Conservation (phyloP, 2,113 vertebrate species). For the Rana temporaria region DNA sequence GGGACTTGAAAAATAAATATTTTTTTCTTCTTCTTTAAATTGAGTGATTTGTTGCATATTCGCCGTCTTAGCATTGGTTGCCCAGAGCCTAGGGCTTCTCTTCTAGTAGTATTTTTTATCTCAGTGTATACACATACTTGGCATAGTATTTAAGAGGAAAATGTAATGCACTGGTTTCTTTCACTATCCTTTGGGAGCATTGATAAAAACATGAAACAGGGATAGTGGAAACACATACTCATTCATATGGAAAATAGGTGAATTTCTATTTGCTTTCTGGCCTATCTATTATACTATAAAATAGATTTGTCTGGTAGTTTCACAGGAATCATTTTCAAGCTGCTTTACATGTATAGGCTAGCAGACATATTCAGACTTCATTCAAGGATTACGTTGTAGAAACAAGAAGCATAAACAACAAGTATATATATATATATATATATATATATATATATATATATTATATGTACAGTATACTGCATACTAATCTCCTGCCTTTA, state of each 20-base stretch:
- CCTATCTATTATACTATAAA: slow-evolving; percentile 41
- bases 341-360: background rate
- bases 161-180: slow-evolving; percentile 11
- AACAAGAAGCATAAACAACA: background rate
- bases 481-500: too few species aligned
- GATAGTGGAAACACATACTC: slow-evolving; percentile 11
- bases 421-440: background rate
- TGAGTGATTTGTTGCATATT: slow-evolving; percentile 14
- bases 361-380: slow-evolving; percentile 2
- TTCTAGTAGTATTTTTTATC: slow-evolving; percentile 30
- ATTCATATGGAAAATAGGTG: slow-evolving; percentile 43
- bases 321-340: slow-evolving; percentile 28
- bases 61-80: background rate
- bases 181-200: background rate
- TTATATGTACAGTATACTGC: too few species aligned
- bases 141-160: slow-evolving; percentile 5
- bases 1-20: background rate
- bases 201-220: slow-evolving; percentile 6
- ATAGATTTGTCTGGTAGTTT: slow-evolving; percentile 26
- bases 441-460: background rate
- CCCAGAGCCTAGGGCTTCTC: background rate
- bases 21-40: background rate
- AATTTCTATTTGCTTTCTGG: slow-evolving; percentile 20
- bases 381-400: background rate
- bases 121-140: slow-evolving; percentile 3